Conservation (phyloP, 2,888 invertebrate species). For the Imbricaverruca yamaguchii region DNA sequence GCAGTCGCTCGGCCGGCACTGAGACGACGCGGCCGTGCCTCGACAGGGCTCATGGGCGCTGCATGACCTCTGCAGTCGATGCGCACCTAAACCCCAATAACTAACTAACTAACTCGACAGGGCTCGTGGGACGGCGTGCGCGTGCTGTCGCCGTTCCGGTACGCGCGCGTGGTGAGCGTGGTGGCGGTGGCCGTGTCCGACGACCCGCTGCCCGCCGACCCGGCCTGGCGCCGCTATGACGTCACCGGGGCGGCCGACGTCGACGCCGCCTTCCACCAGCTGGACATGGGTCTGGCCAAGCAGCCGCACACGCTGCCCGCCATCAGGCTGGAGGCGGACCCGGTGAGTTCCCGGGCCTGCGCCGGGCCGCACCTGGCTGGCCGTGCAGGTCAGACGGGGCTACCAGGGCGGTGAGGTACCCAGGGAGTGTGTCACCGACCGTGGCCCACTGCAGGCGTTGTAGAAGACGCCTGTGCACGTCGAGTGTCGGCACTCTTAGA, state of each 20-base stretch:
- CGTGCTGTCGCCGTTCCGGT: conserved; percentile 15
- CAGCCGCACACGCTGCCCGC: conserved; percentile 14
- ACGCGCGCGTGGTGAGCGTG: not conserved
- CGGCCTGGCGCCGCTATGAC: not conserved
- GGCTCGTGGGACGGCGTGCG: not conserved
- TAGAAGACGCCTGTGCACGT: too few species aligned
- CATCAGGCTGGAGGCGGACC: not conserved
- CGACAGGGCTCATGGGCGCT: too few species aligned
- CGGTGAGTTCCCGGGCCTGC: not conserved
- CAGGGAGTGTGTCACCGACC: too few species aligned
- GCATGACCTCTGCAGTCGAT: not conserved
- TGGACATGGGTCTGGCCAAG: not conserved
- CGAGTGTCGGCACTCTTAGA: too few species aligned
- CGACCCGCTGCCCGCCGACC: not conserved
- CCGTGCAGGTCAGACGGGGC: too few species aligned
- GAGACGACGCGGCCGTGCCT: too few species aligned
- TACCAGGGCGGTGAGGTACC: too few species aligned
- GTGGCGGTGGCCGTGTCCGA: not conserved
- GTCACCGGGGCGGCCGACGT: not conserved
- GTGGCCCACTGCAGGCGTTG: too few species aligned
- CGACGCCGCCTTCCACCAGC: not conserved
- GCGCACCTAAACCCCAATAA: not conserved
- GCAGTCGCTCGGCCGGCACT: too few species aligned
- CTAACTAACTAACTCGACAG: not conserved
- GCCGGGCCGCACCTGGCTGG: too few species aligned